phyloP scores from a whole-genome alignment of 2,797 vertebrate species.

The Falco peregrinus region DNA sequence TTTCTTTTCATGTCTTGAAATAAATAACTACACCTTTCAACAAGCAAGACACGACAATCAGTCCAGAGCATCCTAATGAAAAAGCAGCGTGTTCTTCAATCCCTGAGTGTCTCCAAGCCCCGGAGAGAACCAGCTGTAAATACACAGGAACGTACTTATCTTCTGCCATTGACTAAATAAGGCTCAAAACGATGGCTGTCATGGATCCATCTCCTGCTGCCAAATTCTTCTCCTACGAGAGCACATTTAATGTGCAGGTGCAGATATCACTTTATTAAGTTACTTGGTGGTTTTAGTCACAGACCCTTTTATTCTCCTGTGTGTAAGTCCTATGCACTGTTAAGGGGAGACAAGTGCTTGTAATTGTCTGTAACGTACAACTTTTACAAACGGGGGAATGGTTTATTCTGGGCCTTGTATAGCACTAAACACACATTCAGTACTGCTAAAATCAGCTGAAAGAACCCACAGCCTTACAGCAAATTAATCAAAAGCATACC shows the following conservation, averaged over 20 bases:
- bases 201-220: neutral
- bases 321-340: neutral
- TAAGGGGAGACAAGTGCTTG: neutral
- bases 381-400: neutral
- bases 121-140: neutral
- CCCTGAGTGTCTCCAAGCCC: neutral
- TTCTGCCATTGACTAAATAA: neutral
- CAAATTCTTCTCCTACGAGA: neutral
- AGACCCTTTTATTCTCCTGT: neutral
- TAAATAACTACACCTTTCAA: neutral
- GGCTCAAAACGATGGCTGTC: neutral
- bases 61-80: neutral
- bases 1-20: neutral
- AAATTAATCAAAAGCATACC: conserved; percentile 78
- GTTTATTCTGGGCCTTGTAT: neutral
- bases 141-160: neutral
- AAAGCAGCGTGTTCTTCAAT: neutral
- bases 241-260: neutral
- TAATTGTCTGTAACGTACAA: neutral
- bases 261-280: neutral
- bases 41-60: neutral
- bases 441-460: neutral
- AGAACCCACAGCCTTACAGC: neutral
- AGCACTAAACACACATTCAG: neutral
- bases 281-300: neutral